Evolutionary conservation across 2,113 vertebrate genomes (phyloP).

Genomic region (Xenopus laevis): DNA sequence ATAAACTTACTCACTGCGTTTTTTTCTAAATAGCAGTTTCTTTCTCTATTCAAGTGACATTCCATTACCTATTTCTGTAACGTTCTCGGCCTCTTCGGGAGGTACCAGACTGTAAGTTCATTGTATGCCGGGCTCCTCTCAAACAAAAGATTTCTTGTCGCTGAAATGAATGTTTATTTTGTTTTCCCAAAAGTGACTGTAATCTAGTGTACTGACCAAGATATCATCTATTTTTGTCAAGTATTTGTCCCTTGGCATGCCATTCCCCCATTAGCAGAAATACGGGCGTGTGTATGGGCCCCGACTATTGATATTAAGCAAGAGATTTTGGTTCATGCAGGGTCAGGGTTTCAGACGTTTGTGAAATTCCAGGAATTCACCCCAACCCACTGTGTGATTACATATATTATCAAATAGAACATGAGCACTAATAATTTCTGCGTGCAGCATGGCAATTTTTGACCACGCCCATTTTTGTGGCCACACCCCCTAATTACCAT

Average conservation of each 20-base stretch:
- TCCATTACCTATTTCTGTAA: constrained; percentile 23
- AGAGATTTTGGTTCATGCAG: constrained; percentile 5
- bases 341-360: constrained; percentile 3
- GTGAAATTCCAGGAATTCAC: background rate
- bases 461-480: no score
- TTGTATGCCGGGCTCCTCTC: constrained; percentile 24
- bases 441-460: no score
- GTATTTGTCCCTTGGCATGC: background rate
- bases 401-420: background rate
- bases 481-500: no score
- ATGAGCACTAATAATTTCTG: no score
- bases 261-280: background rate
- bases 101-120: constrained; percentile 5
- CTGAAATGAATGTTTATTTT: constrained; percentile 34
- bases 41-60: constrained; percentile 3
- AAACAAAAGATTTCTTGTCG: constrained; percentile 41
- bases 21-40: background rate
- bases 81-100: background rate
- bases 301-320: background rate
- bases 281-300: background rate
- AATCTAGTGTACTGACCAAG: constrained; percentile 33
- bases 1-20: no score
- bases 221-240: constrained; percentile 28
- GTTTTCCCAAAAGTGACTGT: constrained; percentile 27
- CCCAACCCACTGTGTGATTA: background rate